Evolutionary conservation across 2,888 invertebrate genomes (phyloP).

Genomic region (Trilocha varians): DNA sequence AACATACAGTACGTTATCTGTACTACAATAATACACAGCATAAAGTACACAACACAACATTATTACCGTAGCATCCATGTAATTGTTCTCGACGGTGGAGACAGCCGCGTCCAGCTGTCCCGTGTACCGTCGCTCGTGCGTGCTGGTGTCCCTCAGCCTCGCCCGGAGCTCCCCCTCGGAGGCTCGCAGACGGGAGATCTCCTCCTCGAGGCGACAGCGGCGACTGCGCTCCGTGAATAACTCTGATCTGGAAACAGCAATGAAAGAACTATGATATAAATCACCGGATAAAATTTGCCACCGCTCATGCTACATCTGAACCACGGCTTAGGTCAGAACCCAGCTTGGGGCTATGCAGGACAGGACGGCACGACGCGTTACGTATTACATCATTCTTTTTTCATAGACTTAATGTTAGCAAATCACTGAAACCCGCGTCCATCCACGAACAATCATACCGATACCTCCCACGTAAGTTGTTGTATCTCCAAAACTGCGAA

Average conservation of each 20-base stretch:
- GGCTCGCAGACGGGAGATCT: constrained; percentile 23
- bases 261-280: background rate
- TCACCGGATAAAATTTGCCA: background rate
- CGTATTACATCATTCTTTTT: too few species aligned
- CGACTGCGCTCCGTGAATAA: constrained; percentile 53
- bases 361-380: too few species aligned
- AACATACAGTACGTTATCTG: too few species aligned
- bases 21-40: too few species aligned
- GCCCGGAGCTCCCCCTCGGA: constrained; percentile 17
- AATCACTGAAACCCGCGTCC: too few species aligned
- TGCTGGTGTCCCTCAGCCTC: constrained; percentile 12
- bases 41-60: too few species aligned
- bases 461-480: too few species aligned
- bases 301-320: background rate
- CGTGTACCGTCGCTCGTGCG: constrained; percentile 15
- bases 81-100: constrained; percentile 16
- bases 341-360: too few species aligned
- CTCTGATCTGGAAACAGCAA: constrained; percentile 34
- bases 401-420: too few species aligned
- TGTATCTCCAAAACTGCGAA: too few species aligned
- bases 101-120: constrained; percentile 21
- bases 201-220: constrained; percentile 47
- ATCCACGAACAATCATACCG: too few species aligned
- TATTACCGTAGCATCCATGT: constrained; percentile 25
- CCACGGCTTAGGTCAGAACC: too few species aligned